Conservation (phyloP, 2,113 vertebrate genomes). For the Ochotona curzoniae region DNA sequence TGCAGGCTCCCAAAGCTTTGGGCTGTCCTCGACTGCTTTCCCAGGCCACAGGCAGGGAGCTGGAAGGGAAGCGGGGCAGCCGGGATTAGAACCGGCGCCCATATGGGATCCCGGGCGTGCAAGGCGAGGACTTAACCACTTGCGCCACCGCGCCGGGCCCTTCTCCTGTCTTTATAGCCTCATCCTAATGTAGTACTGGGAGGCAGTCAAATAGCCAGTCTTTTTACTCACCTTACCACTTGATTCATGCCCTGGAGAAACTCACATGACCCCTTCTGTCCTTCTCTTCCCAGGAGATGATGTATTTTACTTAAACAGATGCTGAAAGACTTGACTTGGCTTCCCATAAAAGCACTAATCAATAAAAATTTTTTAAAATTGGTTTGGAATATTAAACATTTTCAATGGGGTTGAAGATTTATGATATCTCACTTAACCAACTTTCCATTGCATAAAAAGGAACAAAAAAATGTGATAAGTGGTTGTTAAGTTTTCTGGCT, state of each 20-base stretch:
- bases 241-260: conserved; percentile 18
- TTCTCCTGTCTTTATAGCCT: neutral
- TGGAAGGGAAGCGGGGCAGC: no score
- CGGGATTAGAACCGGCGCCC: no score
- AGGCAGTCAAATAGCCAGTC: neutral
- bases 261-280: neutral
- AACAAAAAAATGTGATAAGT: conserved; percentile 59
- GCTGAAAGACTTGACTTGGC: conserved; percentile 57
- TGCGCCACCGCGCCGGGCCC: no score
- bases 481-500: conserved; percentile 63
- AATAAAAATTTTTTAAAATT: conserved; percentile 57
- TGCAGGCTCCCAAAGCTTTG: no score
- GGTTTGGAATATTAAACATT: conserved; percentile 70
- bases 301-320: conserved; percentile 56
- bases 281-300: neutral
- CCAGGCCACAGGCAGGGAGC: no score
- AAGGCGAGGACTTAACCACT: no score
- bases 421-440: conserved; percentile 58
- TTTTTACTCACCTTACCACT: neutral
- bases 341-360: conserved; percentile 67
- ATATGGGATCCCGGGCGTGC: no score
- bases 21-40: no score
- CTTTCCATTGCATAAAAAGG: conserved; percentile 39
- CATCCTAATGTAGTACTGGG: conserved; percentile 23
- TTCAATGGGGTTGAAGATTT: conserved; percentile 62